phyloP scores from a whole-genome alignment of 2,113 vertebrate genomes.

The Otus sunia region DNA sequence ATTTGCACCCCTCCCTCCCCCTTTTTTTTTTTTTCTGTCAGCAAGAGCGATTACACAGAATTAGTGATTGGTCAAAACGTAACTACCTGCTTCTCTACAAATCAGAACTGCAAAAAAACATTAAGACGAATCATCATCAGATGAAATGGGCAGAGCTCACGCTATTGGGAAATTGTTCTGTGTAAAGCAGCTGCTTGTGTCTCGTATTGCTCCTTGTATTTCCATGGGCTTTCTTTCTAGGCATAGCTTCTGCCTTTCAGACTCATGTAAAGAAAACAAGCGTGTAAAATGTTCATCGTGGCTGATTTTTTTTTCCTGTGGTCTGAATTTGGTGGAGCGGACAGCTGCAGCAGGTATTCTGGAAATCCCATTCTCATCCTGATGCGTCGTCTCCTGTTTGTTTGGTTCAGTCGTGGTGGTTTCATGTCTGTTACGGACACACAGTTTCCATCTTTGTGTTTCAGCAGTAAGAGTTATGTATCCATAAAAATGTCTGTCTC shows the following conservation, averaged over 20 bases:
- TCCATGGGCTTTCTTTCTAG: background rate
- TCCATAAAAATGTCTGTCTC: background rate
- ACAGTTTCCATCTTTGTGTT: background rate
- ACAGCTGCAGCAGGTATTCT: background rate
- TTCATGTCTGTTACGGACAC: background rate
- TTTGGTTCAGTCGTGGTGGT: background rate
- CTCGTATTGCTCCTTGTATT: rapidly evolving
- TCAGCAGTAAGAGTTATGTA: background rate
- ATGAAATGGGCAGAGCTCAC: background rate
- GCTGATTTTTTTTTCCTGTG: background rate
- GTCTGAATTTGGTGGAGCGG: background rate
- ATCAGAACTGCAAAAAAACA: background rate
- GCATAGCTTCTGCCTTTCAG: background rate
- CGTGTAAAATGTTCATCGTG: background rate
- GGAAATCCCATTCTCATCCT: background rate
- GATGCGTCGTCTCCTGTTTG: background rate
- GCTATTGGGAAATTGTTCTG: background rate
- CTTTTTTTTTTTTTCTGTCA: background rate
- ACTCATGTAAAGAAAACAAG: background rate
- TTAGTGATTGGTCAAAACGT: background rate
- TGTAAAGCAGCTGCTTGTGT: background rate
- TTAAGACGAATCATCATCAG: rapidly evolving
- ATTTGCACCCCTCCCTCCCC: background rate
- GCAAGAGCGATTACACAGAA: background rate
- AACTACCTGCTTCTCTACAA: background rate